Evolutionary conservation across 2,888 invertebrate genomes (phyloP).

Genomic region (Drosophila emarginata): DNA sequence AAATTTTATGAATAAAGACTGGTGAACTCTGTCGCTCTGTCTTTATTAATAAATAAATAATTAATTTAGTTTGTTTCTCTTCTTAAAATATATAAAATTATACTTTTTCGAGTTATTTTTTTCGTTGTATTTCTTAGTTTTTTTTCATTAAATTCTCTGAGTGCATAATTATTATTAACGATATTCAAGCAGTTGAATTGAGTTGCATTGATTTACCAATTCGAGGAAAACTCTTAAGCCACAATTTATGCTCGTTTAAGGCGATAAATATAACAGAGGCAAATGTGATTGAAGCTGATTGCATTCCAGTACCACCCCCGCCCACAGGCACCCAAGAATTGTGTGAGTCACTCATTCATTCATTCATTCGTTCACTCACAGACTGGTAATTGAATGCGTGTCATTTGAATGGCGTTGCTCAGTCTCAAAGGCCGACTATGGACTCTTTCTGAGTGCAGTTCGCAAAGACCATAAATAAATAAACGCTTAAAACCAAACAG

Average conservation of each 20-base stretch:
- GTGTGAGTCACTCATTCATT: not conserved
- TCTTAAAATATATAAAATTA: too few relatives aligned
- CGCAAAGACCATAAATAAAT: constrained; percentile 44
- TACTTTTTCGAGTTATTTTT: too few relatives aligned
- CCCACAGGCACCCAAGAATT: not conserved
- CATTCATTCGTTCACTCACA: constrained; percentile 49
- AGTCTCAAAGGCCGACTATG: constrained; percentile 14
- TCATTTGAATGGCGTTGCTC: constrained; percentile 60
- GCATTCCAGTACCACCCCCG: constrained; percentile 57
- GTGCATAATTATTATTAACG: constrained; percentile 33
- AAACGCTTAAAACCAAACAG: constrained; percentile 50
- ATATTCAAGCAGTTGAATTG: constrained; percentile 43
- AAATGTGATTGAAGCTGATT: constrained; percentile 71
- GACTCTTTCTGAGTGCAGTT: constrained; percentile 19
- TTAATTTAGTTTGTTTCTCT: too few relatives aligned
- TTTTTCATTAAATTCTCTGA: constrained; percentile 23
- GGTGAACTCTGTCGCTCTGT: too few relatives aligned
- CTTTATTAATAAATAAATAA: too few relatives aligned
- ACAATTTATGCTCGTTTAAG: constrained; percentile 81
- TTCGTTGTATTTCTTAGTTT: too few relatives aligned
- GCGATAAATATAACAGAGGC: constrained; percentile 75
- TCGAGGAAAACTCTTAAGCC: constrained; percentile 77
- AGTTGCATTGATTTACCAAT: constrained; percentile 42
- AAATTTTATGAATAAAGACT: too few relatives aligned
- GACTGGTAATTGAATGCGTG: constrained; percentile 70